Percentiles rank a stretch among this genome's conserved stretches.
Conservation (phyloP, 2,113 vertebrate species). For the Sorex fumeus region DNA sequence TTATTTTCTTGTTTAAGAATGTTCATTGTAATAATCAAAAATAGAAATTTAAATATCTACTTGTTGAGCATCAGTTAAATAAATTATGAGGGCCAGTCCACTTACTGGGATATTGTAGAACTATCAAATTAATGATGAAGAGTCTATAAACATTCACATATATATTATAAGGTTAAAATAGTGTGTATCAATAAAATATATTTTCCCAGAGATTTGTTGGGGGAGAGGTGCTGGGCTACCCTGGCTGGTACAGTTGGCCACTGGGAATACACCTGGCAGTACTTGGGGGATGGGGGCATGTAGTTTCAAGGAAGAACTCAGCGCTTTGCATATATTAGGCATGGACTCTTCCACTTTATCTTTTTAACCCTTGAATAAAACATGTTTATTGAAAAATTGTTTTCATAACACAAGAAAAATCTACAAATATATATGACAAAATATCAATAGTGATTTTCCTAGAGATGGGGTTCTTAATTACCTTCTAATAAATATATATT, state of each 20-base stretch:
- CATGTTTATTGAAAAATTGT: not conserved
- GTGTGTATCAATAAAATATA: not conserved
- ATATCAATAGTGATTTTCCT: not conserved
- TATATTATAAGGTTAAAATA: not conserved
- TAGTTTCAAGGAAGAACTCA: no score
- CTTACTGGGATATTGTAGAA: not conserved
- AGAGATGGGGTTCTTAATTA: slow-evolving; percentile 8
- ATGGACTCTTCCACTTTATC: no score
- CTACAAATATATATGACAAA: slow-evolving; percentile 7
- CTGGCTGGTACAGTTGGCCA: no score
- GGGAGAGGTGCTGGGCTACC: no score
- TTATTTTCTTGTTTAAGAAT: not conserved
- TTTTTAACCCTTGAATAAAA: no score
- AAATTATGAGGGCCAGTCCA: not conserved
- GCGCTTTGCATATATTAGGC: no score
- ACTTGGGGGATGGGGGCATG: no score
- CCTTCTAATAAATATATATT: slow-evolving; percentile 45
- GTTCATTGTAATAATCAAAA: slow-evolving; percentile 27
- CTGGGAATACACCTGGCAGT: no score
- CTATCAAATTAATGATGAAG: not conserved
- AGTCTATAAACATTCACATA: not conserved
- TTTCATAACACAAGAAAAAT: slow-evolving; percentile 4
- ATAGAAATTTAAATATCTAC: not conserved
- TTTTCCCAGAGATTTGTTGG: not conserved
- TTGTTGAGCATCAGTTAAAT: not conserved